Evolutionary conservation across 2,113 vertebrate species (phyloP), one percentile per base, ranked within the genome.

Genomic region (Nibea albiflora): DNA sequence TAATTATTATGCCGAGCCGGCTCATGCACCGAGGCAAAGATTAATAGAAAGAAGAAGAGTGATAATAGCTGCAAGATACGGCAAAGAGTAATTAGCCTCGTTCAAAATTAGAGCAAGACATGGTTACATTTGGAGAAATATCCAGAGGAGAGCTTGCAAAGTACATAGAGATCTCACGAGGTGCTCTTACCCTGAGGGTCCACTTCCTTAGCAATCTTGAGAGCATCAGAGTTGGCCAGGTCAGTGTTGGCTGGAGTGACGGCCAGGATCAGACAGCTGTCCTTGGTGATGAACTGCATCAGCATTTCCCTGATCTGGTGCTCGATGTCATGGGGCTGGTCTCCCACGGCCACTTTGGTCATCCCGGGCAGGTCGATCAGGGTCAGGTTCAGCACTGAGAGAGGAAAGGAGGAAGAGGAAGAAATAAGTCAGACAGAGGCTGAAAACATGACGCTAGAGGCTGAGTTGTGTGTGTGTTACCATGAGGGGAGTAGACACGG

Each of bases 271-370:
- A 99, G 92, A 81, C 96, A 98, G 93, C 96, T 99, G 61, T 99
- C 98, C 42, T 96, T 90, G 82, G 95, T 96, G 92, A 99, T 97
- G 92, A 99, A 99, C 95, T 97, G 97, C 87, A 96, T 63, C 92
- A 99, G 95, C 98, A 99, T 99, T 2, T 99, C 98, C 49, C 93
- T 93, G 95, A 99, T 98, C 96, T 99, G 98, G 88, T 96, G 96
- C 91, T 99, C 98, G 0, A 99, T 99, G 90, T 99, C 98, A 2
- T 77, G 85, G 0, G 98, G 98, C 75, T 99, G 98, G 89, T 99
- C 97, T 6, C 98, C 98, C 20, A 99, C 97, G 0, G 98, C 96
- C 47, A 99, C 96, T 87, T 99, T 99, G 24, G 98, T 99, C 95
- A 99, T 99, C 1, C 98, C 98, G 2, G 98, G 98, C 0, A 99